These are phyloP conservation scores for Babyrousa celebensis DNA, from an alignment of 2,797 vertebrate species.

Conservation along the genomic window DNA sequence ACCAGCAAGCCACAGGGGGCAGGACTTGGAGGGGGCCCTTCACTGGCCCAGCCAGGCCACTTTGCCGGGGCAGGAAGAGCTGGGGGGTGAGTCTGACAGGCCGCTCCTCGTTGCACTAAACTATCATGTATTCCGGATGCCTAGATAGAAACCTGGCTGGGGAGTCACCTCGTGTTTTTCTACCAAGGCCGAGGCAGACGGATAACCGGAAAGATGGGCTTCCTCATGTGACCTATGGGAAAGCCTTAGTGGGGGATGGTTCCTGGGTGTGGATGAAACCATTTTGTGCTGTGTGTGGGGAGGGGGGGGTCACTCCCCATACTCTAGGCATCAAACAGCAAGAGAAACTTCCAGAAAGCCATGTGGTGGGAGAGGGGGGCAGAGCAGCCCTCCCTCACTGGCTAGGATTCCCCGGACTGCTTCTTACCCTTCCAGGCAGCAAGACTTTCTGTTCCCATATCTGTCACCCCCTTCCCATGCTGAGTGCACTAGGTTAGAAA, in stretches of 20 bases:
- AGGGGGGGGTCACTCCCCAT: neutral
- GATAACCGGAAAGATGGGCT: neutral
- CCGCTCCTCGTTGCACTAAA: neutral
- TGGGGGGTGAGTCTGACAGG: neutral
- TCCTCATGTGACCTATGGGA: neutral
- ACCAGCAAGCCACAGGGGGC: neutral
- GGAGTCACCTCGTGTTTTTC: neutral
- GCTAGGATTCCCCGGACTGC: neutral
- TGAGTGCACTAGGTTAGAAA: neutral
- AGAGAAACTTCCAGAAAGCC: neutral
- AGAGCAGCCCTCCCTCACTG: neutral
- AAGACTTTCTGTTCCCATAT: neutral
- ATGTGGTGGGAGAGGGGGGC: fast-evolving
- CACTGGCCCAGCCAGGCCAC: neutral
- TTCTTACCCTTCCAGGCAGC: neutral
- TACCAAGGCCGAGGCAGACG: neutral
- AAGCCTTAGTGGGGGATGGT: neutral
- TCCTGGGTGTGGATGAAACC: neutral
- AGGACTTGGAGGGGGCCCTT: neutral
- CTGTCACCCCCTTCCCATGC: neutral
- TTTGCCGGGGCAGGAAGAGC: neutral
- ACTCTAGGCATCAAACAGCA: neutral
- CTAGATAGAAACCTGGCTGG: neutral
- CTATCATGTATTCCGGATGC: neutral
- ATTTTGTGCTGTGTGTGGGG: too few species aligned